Conservation (phyloP, 1,140 invertebrate species). For the Pentalonia nigronervosa region DNA sequence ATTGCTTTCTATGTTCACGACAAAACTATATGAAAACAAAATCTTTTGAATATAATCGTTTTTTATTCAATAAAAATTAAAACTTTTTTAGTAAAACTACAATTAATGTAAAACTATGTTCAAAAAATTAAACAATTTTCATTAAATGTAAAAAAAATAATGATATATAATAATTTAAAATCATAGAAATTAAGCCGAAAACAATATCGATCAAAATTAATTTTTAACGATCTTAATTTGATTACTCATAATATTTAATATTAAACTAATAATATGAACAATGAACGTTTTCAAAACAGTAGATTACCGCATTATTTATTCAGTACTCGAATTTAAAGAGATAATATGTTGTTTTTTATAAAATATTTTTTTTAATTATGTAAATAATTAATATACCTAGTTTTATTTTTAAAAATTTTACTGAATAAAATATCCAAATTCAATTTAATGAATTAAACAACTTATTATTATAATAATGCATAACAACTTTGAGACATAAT, state of each 20-base stretch:
- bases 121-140: neutral
- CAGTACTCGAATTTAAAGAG: neutral
- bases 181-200: neutral
- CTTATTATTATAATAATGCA: neutral
- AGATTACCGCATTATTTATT: neutral
- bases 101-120: neutral
- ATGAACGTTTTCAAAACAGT: neutral
- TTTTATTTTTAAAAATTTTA: neutral
- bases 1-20: neutral
- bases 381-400: neutral
- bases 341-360: neutral
- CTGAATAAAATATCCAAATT: neutral
- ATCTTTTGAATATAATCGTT: neutral
- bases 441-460: neutral
- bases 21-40: neutral
- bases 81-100: neutral
- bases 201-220: neutral
- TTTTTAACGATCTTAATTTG: neutral
- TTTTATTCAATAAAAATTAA: neutral
- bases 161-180: neutral
- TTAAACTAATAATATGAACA: neutral
- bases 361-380: neutral
- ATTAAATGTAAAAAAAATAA: neutral
- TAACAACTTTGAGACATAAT: neutral
- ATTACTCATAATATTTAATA: neutral